Percentiles rank a stretch among this genome's conserved stretches.
phyloP scores from a whole-genome alignment of 2,888 invertebrate species.

The Boloria selene region DNA sequence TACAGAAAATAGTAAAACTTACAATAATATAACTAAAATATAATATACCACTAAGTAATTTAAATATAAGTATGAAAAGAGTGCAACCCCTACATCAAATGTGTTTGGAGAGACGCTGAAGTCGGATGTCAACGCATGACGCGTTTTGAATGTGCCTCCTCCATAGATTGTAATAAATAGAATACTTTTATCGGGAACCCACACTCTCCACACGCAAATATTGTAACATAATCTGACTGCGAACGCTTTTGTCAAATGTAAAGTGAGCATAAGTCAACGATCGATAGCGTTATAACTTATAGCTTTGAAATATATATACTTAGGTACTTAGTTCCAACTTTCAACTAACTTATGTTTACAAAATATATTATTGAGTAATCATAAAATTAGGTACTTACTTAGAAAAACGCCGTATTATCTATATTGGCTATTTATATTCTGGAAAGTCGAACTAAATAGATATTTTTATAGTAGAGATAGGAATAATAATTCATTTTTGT shows the following conservation, averaged over 20 bases:
- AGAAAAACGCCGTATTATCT: too few species aligned
- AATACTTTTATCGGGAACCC: constrained; percentile 78
- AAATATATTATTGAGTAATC: too few species aligned
- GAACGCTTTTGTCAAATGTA: constrained; percentile 46
- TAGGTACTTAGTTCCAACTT: neutral
- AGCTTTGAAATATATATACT: constrained; percentile 13
- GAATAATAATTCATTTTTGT: neutral
- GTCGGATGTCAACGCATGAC: constrained; percentile 76
- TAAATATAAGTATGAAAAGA: neutral
- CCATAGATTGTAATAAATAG: constrained; percentile 73
- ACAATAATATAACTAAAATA: too few species aligned
- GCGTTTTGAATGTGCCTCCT: constrained; percentile 72
- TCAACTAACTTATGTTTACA: neutral
- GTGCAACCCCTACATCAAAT: constrained; percentile 29
- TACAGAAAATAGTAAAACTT: too few species aligned
- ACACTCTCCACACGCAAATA: constrained; percentile 71
- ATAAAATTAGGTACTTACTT: too few species aligned
- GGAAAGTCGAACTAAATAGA: too few species aligned
- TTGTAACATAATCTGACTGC: constrained; percentile 61
- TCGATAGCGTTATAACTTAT: constrained; percentile 35
- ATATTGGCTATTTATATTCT: too few species aligned
- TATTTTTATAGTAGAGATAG: neutral
- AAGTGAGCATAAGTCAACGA: constrained; percentile 42
- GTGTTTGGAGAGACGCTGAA: constrained; percentile 59
- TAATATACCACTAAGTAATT: neutral